A percentile compares a stretch with the other conserved stretches of the same genome.
phyloP scores from a whole-genome alignment of 2,113 vertebrate species.

The Galbula dea region DNA sequence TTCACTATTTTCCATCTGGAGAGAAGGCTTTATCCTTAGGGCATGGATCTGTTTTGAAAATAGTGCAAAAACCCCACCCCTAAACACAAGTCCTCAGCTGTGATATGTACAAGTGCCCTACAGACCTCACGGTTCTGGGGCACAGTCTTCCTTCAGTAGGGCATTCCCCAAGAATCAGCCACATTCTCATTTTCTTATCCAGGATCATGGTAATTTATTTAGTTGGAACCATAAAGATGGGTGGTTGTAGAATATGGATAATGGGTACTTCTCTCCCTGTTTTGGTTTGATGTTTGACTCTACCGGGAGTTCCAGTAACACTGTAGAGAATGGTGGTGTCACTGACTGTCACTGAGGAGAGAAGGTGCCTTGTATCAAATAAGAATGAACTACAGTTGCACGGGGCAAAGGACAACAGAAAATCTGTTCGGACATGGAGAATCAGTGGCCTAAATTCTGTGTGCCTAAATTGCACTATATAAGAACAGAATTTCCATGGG shows the following conservation, averaged over 20 bases:
- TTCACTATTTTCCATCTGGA: conserved; percentile 23
- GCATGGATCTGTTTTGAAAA: neutral
- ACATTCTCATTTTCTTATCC: neutral
- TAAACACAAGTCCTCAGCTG: neutral
- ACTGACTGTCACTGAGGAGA: neutral
- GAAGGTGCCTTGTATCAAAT: neutral
- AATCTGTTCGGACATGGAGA: neutral
- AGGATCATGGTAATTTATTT: neutral
- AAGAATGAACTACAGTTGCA: neutral
- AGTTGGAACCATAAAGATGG: neutral
- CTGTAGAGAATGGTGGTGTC: neutral
- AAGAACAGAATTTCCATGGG: neutral
- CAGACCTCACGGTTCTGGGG: accelerated
- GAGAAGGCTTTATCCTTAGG: neutral
- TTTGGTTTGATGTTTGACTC: neutral
- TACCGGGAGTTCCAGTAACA: neutral
- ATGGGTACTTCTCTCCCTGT: neutral
- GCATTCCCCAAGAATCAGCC: neutral
- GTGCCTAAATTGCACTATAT: neutral
- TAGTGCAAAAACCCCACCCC: neutral
- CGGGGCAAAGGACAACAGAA: neutral
- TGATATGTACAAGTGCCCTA: neutral
- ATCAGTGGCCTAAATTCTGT: neutral
- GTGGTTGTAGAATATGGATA: neutral
- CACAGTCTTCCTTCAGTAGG: neutral